phyloP scores from a whole-genome alignment of 2,113 vertebrate genomes.

The Perca schrenkii region DNA sequence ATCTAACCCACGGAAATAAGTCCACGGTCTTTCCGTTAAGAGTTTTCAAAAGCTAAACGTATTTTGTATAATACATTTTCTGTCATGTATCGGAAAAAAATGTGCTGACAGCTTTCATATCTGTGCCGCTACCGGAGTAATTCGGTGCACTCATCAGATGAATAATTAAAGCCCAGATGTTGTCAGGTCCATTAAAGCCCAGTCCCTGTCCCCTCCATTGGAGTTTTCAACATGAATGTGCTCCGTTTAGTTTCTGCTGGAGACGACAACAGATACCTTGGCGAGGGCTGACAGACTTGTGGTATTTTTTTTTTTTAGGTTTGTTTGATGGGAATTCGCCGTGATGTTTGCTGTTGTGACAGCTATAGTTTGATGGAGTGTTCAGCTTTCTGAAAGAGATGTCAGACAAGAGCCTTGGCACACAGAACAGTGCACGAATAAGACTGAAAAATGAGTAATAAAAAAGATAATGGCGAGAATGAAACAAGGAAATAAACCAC shows the following conservation, averaged over 20 bases:
- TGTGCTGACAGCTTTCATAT: conserved; percentile 6
- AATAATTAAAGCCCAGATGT: conserved; percentile 60
- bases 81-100: conserved; percentile 15
- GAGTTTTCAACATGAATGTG: neutral
- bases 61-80: conserved; percentile 21
- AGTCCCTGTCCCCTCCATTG: neutral
- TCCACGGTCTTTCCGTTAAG: neutral
- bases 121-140: conserved; percentile 6
- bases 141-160: conserved; percentile 6
- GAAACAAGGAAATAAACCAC: conserved; percentile 13
- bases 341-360: conserved; percentile 28
- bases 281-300: conserved; percentile 27
- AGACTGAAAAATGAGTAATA: neutral
- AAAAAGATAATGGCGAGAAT: neutral
- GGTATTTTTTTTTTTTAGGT: conserved; percentile 5
- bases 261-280: conserved; percentile 1
- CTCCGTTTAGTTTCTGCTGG: neutral
- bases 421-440: too few species aligned
- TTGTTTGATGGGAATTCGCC: conserved; percentile 16
- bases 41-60: conserved; percentile 1
- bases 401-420: neutral
- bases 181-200: conserved; percentile 24
- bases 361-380: conserved; percentile 17
- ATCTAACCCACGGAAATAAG: neutral
- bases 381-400: conserved; percentile 10